Base-by-base conservation (phyloP, 2,797 vertebrate species). In the Parauchenoglanis ngamensis region DNA sequence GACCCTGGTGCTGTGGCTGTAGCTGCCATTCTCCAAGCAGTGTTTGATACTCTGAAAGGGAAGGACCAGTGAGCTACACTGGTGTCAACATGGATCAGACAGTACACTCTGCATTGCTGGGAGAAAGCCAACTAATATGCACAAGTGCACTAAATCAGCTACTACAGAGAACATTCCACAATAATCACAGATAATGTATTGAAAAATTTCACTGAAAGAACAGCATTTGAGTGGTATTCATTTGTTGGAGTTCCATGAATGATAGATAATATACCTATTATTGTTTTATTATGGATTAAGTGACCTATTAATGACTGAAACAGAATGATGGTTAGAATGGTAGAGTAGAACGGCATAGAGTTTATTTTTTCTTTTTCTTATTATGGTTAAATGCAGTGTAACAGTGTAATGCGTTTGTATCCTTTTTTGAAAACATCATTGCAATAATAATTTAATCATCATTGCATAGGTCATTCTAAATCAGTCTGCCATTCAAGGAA, bases 1-100 rank as follows among this genome's bases (percentile, higher is more conserved):
- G 98, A 99, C 91, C 97, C 98, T 0, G 98, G 98, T 0, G 98
- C 98, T 0, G 95, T 98, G 88, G 98, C 98, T 0, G 93, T 92
- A 0, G 96, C 97, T 0, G 93, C 96, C 21, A 95, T 98, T 87
- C 93, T 99, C 23, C 92, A 89, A 3, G 96, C 97, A 0, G 92
- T 97, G 72, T 89, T 96, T 91, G 90, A 95, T 80, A 92, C 92
- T 3, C 89, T 98, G 49, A 87, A 95, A 28, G 91, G 10, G 2
- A 87, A 84, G 13, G 57, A 72, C 17, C 52, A 78, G 31, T 84
- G 46, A 84, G 79, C 65, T 75, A 63, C 19, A 25, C 12, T 59
- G 56, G 6, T 49, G 31, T 23, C 15, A 82, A 6, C 12, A 76
- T 31, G 11, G 15, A 65, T 76, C 44, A 35, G 40, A 77, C 4